phyloP scores from a whole-genome alignment of 2,113 vertebrate species.

The Spheniscus mendiculus region DNA sequence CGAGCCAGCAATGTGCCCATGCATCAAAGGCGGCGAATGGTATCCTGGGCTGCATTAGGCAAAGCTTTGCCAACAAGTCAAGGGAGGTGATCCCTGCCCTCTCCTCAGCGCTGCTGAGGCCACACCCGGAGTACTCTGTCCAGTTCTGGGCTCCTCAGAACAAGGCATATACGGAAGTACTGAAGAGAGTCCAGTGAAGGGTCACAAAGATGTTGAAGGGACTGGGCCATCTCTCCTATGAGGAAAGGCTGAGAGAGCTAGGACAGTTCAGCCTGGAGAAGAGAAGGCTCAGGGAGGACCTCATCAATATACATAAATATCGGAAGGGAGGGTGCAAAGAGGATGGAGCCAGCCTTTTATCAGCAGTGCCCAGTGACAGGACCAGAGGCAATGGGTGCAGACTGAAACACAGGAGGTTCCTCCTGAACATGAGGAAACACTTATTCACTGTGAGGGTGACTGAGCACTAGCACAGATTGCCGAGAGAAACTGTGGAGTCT shows the following conservation, averaged over 20 bases:
- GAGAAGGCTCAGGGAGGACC: background rate
- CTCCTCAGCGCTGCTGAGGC: background rate
- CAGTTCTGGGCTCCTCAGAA: background rate
- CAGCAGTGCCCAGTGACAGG: background rate
- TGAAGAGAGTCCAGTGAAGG: background rate
- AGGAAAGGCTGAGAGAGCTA: background rate
- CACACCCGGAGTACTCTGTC: background rate
- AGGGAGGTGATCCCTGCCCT: background rate
- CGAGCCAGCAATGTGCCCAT: background rate
- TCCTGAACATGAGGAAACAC: background rate
- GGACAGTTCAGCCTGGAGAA: background rate
- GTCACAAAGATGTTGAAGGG: background rate
- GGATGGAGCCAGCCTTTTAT: background rate
- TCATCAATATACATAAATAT: background rate
- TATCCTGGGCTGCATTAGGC: background rate
- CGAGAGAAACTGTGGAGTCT: background rate
- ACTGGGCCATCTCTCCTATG: background rate
- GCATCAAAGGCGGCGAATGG: background rate
- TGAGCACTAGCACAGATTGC: background rate
- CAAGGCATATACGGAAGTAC: background rate
- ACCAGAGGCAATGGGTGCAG: background rate
- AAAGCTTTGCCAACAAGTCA: background rate
- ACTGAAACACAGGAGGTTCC: background rate
- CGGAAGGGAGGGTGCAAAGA: background rate
- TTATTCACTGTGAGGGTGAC: background rate